These are phyloP conservation scores for Morinoia aosen DNA, from an alignment of 2,888 invertebrate genomes.

Conservation along the genomic window DNA sequence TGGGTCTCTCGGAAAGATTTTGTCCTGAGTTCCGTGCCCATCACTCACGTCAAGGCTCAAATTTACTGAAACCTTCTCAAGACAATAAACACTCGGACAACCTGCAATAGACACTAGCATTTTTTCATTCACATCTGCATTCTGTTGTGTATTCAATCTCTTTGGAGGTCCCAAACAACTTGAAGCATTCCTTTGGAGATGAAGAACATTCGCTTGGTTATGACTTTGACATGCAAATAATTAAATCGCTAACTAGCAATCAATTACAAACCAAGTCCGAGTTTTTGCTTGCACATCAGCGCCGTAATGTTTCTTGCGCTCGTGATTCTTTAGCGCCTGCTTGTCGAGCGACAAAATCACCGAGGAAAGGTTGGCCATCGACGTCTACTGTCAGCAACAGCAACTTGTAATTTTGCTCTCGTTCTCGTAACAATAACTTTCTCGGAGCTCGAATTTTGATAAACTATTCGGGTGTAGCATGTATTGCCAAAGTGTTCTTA, in stretches of 20 bases:
- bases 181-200: background rate
- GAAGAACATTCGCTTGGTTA: background rate
- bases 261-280: background rate
- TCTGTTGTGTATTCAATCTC: background rate
- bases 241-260: background rate
- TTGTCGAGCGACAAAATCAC: background rate
- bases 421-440: background rate
- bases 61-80: background rate
- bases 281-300: background rate
- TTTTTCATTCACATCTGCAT: background rate
- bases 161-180: background rate
- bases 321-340: background rate
- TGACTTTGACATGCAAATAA: background rate
- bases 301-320: background rate
- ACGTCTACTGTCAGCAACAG: background rate
- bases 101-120: background rate
- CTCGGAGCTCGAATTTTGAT: background rate
- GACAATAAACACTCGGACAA: background rate
- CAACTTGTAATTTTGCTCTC: background rate
- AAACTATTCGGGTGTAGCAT: background rate
- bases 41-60: background rate
- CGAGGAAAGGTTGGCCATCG: background rate
- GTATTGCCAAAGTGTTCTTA: background rate
- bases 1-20: background rate
- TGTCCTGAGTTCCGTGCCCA: slow-evolving; percentile 14